Evolutionary conservation across 2,797 vertebrate genomes (phyloP).

Genomic region (Moxostoma hubbsi): DNA sequence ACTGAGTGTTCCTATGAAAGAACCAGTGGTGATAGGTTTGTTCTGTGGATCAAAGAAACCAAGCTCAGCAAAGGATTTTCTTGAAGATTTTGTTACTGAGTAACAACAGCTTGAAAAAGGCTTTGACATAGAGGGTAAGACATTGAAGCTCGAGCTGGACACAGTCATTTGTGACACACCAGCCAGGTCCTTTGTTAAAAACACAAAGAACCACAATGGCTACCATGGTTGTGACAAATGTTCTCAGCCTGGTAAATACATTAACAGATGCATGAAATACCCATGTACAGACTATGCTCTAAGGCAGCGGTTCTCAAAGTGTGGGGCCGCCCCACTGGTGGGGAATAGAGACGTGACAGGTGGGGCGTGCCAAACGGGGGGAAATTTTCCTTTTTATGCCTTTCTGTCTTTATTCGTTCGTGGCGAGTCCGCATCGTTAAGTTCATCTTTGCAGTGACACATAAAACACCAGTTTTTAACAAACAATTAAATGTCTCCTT

Average conservation of each 20-base stretch:
- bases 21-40: slow-evolving; percentile 15
- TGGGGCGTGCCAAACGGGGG: no score
- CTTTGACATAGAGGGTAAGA: slow-evolving; percentile 25
- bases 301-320: no score
- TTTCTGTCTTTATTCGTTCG: no score
- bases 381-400: no score
- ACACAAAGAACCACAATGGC: slow-evolving; percentile 36
- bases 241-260: slow-evolving; percentile 36
- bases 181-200: slow-evolving; percentile 49
- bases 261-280: slow-evolving; percentile 43
- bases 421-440: no score
- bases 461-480: no score
- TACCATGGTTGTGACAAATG: slow-evolving; percentile 46
- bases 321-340: no score
- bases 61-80: background rate
- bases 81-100: slow-evolving; percentile 32
- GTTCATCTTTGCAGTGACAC: no score
- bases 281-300: slow-evolving; percentile 21
- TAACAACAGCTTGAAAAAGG: background rate
- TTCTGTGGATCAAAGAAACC: background rate
- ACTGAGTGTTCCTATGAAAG: slow-evolving; percentile 21
- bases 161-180: slow-evolving; percentile 42
- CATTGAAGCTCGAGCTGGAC: slow-evolving; percentile 2
- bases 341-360: no score
- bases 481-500: no score